Base-by-base conservation (phyloP, 2,113 vertebrate species). In the Rattus norvegicus region DNA sequence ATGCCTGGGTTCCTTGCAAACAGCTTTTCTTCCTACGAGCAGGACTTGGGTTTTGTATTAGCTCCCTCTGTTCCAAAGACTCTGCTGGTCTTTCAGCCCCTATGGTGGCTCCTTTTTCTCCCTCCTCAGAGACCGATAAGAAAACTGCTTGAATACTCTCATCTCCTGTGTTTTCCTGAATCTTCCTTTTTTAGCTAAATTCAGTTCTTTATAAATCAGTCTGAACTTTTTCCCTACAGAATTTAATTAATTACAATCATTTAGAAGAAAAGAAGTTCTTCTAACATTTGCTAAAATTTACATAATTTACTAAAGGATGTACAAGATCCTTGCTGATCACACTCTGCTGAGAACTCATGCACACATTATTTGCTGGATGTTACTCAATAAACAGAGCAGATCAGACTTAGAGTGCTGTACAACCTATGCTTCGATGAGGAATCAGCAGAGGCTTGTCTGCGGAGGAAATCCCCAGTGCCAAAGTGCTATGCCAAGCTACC, bases 181-280 rank as follows among this genome's bases (percentile, higher is more conserved):
- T 10, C n/a, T 86, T 89, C 47, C 26, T 17, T 52, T 6, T 20
- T 59, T 20, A 85, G 59, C 43, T 95, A 89, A 95, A 72, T 85
- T 76, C 39, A 39, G 65, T 26, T 76, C 52, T 28, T 73, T 59
- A 36, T 26, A 90, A 67, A 94, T 80, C 63, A 90, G 28, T 36
- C 14, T 67, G 65, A 52, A 76, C 30, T 72, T 96, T 47, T 39
- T 77, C 24, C 36, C 24, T 39, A 77, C 0, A 90, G 69, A 79
- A 77, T 79, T 90, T 83, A 92, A 92, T 30, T 87, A 79, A 33
- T 77, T 76, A 52, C n/a, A 85, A 69, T 39, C 86, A 88, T 70
- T 69, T 65, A 83, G 65, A 43, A 95, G 75, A 52, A 72, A 47
- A 14, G 69, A 65, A 95, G 93, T n/a, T 90, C 54, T 83, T 72